Evolutionary conservation across 2,888 invertebrate genomes (phyloP), one percentile per base, ranked within the genome.

Genomic region (Limnephilus lunatus): DNA sequence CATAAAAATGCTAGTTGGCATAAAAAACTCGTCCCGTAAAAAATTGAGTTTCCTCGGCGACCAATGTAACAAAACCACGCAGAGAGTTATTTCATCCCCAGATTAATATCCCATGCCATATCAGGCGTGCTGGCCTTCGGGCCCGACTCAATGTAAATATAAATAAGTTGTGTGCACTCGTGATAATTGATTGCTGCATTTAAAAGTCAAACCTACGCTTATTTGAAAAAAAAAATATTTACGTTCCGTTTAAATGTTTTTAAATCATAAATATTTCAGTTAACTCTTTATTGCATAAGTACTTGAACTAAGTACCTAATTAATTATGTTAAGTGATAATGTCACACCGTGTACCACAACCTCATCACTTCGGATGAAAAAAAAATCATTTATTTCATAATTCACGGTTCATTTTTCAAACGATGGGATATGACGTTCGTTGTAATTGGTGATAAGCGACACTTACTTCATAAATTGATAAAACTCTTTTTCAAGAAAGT

Each of bases 111-210:
- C 86, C 44, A 48, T 44, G n/a, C 86, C 86, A 25, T 86, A 86
- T 86, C 86, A 39, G 86, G 86, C 86, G 68, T 68, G 86, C 44
- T 44, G 86, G 86, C 86, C 86, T 86, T 86, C 39, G 86, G 86
- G 86, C 39, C 86, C 48, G 86, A 44, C 86, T 86, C 86, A 86
- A 44, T 44, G 86, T 86, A 86, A 86, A 86, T 68, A 68, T 68
- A 68, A 68, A 68, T 86, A 86, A 44, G 48, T 86, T 44, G 44
- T 86, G 86, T 86, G 86, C 86, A 86, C 44, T 86, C 39, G n/a
- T 48, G 25, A 86, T 86, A 86, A 86, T 86, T 86, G 86, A 86
- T 86, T 30, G 86, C 39, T n/a, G 39, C 44, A 44, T 86, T 86
- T 30, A 35, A 86, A 86, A 39, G 86, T 30, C 30, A 44, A 44